Percentiles rank a stretch among this genome's conserved stretches.
Conservation (phyloP, 2,888 invertebrate species). For the Aelia acuminata region DNA sequence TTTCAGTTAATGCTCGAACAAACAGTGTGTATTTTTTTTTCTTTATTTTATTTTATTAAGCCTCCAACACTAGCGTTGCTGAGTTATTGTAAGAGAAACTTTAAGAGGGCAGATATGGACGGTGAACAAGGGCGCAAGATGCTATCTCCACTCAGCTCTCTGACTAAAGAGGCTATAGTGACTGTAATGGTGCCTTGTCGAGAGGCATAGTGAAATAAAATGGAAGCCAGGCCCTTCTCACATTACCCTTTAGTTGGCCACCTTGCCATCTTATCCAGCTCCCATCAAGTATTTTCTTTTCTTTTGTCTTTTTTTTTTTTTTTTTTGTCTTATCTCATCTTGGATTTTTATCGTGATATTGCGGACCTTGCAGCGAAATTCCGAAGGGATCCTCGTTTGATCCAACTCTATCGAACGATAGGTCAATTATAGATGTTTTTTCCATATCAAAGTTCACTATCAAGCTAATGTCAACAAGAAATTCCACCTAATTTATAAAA, state of each 20-base stretch:
- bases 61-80: background rate
- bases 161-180: conserved; percentile 41
- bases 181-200: conserved; percentile 30
- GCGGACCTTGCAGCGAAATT: background rate
- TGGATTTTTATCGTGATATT: background rate
- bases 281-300: background rate
- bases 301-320: background rate
- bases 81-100: conserved; percentile 18
- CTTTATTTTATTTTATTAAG: background rate
- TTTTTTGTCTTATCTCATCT: background rate
- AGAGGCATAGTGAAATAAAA: conserved; percentile 45
- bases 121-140: conserved; percentile 13
- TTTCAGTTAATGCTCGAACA: background rate
- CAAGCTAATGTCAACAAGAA: no score
- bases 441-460: no score
- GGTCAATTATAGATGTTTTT: no score
- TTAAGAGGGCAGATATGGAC: conserved; percentile 12
- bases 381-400: background rate
- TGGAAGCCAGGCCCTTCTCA: conserved; percentile 22
- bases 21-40: background rate
- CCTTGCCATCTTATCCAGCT: conserved; percentile 31
- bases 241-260: conserved; percentile 46
- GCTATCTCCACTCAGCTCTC: conserved; percentile 1
- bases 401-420: no score
- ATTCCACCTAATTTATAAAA: no score